Conservation (phyloP, 2,797 vertebrate genomes). For the Pogonophryne albipinna region DNA sequence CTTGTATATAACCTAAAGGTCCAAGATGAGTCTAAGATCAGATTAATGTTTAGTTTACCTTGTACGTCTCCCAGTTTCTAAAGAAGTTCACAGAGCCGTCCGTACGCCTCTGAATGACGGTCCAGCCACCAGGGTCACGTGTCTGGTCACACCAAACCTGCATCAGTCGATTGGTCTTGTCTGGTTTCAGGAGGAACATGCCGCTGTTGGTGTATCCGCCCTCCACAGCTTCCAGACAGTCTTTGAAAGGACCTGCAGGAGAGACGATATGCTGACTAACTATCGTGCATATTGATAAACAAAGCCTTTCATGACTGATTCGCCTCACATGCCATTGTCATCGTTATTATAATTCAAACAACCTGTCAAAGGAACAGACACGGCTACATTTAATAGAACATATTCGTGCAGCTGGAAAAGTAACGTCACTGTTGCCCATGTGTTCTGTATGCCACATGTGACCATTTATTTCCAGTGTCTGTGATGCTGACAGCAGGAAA, state of each 20-base stretch:
- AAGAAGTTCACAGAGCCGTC: constrained; percentile 96
- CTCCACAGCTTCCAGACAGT: constrained; percentile 92
- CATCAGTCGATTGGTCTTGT: constrained; percentile 92
- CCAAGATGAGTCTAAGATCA: background rate
- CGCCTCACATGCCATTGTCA: background rate
- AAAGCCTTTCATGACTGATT: background rate
- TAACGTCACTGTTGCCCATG: constrained; percentile 39
- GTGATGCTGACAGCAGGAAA: constrained; percentile 7
- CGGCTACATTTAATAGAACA: constrained; percentile 22
- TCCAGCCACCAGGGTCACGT: constrained; percentile 96
- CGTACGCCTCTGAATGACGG: constrained; percentile 91
- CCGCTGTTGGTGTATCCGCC: constrained; percentile 88
- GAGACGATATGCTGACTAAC: background rate
- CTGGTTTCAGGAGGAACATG: constrained; percentile 93
- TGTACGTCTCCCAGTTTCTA: constrained; percentile 96
- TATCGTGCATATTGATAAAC: background rate
- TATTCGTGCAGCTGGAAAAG: constrained; percentile 30
- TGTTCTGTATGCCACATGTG: constrained; percentile 29
- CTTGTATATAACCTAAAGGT: background rate
- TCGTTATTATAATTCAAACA: constrained; percentile 6
- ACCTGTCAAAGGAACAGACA: constrained; percentile 9
- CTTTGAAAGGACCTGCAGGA: constrained; percentile 90
- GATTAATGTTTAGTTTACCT: constrained; percentile 75
- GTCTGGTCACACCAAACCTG: constrained; percentile 96
- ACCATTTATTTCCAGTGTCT: constrained; percentile 48